A percentile compares a stretch with the other conserved stretches of the same genome.
These are phyloP conservation scores for Drosophila sp. DNA, from an alignment of 1,140 invertebrate species.

Conservation along the genomic window DNA sequence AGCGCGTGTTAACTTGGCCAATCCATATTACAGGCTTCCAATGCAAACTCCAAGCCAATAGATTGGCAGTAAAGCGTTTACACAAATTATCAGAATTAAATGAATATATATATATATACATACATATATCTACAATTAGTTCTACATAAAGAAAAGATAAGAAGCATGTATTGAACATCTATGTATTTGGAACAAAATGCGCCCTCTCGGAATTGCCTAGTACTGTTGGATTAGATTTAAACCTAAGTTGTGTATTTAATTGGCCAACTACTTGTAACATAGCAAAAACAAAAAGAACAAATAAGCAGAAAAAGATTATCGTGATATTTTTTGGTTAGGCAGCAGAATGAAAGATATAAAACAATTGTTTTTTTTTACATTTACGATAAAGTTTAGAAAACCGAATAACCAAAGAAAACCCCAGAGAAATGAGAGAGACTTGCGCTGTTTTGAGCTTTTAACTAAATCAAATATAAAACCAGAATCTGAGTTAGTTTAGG, in stretches of 20 bases:
- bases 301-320: slow-evolving; percentile 45
- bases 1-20: slow-evolving; percentile 81
- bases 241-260: slow-evolving; percentile 35
- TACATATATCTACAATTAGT: slow-evolving; percentile 55
- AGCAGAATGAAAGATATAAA: slow-evolving; percentile 16
- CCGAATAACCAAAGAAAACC: slow-evolving; percentile 40
- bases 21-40: slow-evolving; percentile 72
- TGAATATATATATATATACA: slow-evolving; percentile 46
- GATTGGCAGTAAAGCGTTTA: slow-evolving; percentile 11
- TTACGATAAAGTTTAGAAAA: slow-evolving; percentile 36
- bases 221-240: slow-evolving; percentile 31
- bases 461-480: slow-evolving; percentile 50
- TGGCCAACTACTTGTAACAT: slow-evolving; percentile 59
- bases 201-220: slow-evolving; percentile 64
- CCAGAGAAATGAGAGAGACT: slow-evolving; percentile 64
- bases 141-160: slow-evolving; percentile 46
- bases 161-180: slow-evolving; percentile 27
- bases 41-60: slow-evolving; percentile 67
- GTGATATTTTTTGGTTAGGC: slow-evolving; percentile 70
- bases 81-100: slow-evolving; percentile 51
- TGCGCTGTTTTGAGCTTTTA: slow-evolving; percentile 71
- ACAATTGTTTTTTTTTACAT: slow-evolving; percentile 53
- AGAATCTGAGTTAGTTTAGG: slow-evolving; percentile 66
- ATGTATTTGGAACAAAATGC: slow-evolving; percentile 52
- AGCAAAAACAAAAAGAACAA: slow-evolving; percentile 33